These are phyloP conservation scores for Euphonia xanthogaster DNA, from an alignment of 2,797 vertebrate genomes.

Conservation along the genomic window DNA sequence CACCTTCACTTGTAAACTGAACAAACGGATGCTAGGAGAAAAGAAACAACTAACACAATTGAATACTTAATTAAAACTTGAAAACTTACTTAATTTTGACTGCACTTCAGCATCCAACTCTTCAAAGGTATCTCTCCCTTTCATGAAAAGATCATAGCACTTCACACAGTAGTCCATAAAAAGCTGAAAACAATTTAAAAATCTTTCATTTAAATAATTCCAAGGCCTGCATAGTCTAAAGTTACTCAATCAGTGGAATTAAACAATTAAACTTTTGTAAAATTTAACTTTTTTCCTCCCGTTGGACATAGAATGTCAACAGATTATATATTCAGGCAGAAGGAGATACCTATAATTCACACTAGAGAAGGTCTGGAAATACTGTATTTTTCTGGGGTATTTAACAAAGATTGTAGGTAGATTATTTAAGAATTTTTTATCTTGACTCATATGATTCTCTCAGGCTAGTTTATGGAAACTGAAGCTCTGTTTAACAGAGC, in stretches of 20 bases:
- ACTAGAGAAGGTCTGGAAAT: not conserved
- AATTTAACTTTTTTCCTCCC: not conserved
- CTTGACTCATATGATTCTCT: not conserved
- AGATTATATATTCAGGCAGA: not conserved
- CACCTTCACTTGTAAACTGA: not conserved
- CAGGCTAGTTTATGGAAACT: not conserved
- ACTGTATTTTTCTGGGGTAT: not conserved
- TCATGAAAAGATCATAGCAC: constrained; percentile 91
- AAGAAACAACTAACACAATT: not conserved
- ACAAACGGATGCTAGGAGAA: not conserved
- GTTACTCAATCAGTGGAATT: not conserved
- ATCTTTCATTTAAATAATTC: not conserved
- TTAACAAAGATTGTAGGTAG: not conserved
- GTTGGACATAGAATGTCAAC: not conserved
- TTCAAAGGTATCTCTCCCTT: constrained; percentile 87
- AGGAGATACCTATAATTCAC: not conserved
- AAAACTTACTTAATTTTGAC: constrained; percentile 84
- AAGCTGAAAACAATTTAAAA: constrained; percentile 73
- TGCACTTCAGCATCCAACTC: constrained; percentile 82
- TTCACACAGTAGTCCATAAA: constrained; percentile 86
- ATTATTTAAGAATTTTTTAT: not conserved
- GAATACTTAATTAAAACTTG: not conserved
- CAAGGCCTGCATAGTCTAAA: not conserved
- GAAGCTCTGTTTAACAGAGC: not conserved
- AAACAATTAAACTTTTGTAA: not conserved